Evolutionary conservation across 2,797 vertebrate genomes (phyloP).

Genomic region (Columba guinea): DNA sequence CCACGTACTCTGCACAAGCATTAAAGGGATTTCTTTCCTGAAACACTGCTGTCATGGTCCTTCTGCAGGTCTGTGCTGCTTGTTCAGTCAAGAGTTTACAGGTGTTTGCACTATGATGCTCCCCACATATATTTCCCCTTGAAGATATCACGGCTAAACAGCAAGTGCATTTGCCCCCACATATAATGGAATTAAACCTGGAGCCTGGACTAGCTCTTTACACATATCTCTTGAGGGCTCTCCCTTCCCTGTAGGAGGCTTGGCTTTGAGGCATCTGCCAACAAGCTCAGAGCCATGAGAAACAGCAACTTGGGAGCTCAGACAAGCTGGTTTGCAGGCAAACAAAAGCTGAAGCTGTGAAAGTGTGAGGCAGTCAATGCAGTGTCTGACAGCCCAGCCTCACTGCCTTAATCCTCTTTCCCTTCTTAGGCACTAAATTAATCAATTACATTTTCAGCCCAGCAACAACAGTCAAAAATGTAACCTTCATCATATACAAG

Average conservation of each 20-base stretch:
- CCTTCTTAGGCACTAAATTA: conserved; percentile 22
- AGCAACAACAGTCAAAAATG: conserved; percentile 10
- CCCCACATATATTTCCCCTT: neutral
- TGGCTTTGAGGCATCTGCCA: conserved; percentile 4
- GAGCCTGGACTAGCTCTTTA: neutral
- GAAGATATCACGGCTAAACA: neutral
- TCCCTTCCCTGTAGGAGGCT: neutral
- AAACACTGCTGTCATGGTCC: neutral
- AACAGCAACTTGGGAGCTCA: conserved; percentile 1
- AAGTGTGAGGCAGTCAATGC: neutral
- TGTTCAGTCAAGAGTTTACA: neutral
- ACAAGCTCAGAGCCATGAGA: neutral
- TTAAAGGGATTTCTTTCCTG: neutral
- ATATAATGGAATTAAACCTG: neutral
- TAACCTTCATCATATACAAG: conserved; percentile 14
- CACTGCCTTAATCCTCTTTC: conserved; percentile 22
- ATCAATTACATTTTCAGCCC: conserved; percentile 36
- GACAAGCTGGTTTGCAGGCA: conserved; percentile 32
- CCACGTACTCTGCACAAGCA: neutral
- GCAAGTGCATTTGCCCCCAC: neutral
- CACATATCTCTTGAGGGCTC: neutral
- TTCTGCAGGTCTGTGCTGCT: neutral
- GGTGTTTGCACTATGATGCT: neutral
- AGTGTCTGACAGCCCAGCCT: conserved; percentile 25
- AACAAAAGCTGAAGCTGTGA: conserved; percentile 44